Base-by-base conservation (phyloP, 2,888 invertebrate species). In the Drosophila colorata region DNA sequence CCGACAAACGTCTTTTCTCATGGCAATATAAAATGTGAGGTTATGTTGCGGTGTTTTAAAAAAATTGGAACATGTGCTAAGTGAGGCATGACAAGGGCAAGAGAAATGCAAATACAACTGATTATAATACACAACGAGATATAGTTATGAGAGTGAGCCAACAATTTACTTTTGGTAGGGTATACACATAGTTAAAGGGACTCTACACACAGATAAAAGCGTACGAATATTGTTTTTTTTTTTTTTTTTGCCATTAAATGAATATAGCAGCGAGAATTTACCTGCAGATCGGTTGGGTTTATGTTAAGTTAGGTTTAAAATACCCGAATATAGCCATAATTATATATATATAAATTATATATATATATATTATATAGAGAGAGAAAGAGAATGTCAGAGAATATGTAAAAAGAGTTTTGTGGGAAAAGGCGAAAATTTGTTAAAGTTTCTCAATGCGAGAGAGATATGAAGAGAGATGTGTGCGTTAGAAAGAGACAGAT, bases 231-330 rank as follows among this genome's bases (percentile, higher is more conserved):
- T 38, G 11, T 16, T 66, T 9, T 7, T 33, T 44, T 44, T 65
- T 33, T 67, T 68, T 31, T 20, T 40, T 63, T 76, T 64, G 77
- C 60, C 61, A 68, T 71, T 69, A 55, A 35, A 56, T 56, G 56
- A 57, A 57, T 60, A 61, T 58, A 73, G 75, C 59, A 53, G 67
- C 76, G 63, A 64, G 70, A 87, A 87, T 87, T 84, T 84, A 84
- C 83, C 83, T 84, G 83, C 79, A 75, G 78, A 69, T 85, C 56
- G 69, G 49, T 75, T 75, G 76, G 52, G 38, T 71, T 43, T 47
- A 53, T 40, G 49, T 68, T 69, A 56, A 43, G 33, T 64, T 59
- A 74, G 43, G 63, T 57, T 77, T 74, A 43, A 49, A 69, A 60
- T 69, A 71, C 79, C 85, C 82, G 74, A 74, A 66, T 74, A 70